phyloP scores from a whole-genome alignment of 2,113 vertebrate genomes.

The Dissostichus mawsoni region DNA sequence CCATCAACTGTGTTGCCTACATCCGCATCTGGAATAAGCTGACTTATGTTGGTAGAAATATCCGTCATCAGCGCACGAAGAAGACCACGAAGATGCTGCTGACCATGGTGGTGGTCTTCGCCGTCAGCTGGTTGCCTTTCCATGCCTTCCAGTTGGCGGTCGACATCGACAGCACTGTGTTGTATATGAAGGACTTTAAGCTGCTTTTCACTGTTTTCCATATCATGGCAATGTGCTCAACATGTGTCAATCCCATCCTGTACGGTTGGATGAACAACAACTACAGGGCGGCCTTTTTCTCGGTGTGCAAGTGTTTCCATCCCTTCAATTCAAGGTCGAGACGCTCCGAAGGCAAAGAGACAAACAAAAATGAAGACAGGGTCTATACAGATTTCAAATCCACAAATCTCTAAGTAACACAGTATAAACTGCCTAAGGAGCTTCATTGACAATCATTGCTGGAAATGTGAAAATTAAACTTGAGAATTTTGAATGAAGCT shows the following conservation, averaged over 20 bases:
- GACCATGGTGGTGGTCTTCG: constrained; percentile 93
- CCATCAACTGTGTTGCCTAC: constrained; percentile 91
- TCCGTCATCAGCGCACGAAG: constrained; percentile 86
- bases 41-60: constrained; percentile 82
- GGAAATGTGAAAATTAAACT: not conserved
- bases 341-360: constrained; percentile 20
- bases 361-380: constrained; percentile 25
- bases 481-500: too few relatives aligned
- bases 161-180: constrained; percentile 90
- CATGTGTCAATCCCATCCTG: constrained; percentile 93
- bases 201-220: constrained; percentile 94
- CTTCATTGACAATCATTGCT: not conserved
- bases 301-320: constrained; percentile 87
- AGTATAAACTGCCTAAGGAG: not conserved
- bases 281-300: constrained; percentile 92
- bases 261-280: constrained; percentile 98
- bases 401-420: constrained; percentile 62
- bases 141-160: constrained; percentile 93
- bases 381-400: constrained; percentile 49
- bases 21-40: constrained; percentile 92
- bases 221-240: constrained; percentile 95
- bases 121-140: constrained; percentile 93
- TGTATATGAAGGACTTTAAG: constrained; percentile 91
- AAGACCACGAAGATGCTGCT: constrained; percentile 97
- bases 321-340: constrained; percentile 73